Base-by-base conservation (phyloP, 2,888 invertebrate species). In the Nematopogon swammerdamellus region DNA sequence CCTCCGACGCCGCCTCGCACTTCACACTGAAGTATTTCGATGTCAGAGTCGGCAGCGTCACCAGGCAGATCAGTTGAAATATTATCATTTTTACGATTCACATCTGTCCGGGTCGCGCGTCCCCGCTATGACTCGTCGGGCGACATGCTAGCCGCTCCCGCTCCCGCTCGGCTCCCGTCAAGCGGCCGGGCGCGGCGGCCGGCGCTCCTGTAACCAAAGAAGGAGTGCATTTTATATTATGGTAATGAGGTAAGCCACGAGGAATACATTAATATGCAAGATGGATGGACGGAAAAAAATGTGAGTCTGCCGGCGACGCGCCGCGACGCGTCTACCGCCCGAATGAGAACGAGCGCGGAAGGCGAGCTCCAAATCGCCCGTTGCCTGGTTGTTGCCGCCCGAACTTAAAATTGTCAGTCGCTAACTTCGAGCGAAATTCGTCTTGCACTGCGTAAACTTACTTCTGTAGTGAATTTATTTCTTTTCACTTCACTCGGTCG, bases 21-120 rank as follows among this genome's bases (percentile, higher is more conserved):
- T 63, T 70, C 54, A 79, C 80, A 20, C 49, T 51, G 49, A 55
- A 54, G 52, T 70, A 61, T 56, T 63, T 72, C 42, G 70, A 68
- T 55, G 80, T 77, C 54, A 80, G 65, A 53, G 68, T 75, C 54
- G 74, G 77, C 56, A 81, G 74, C 62, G 82, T 77, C 61, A 81
- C 69, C 67, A 82, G 79, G 59, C 77, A 67, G 20, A 72, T 59
- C 51, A 76, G 62, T 59, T 67, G 68, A 63, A 76, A 61, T 60
- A 77, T 70, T 62, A 77, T 64, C 79, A 77, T 79, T 56, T 72
- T 77, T 72, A 51, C 63, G 70, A 62, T 67, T 67, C 68, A 25
- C 25, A 25, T 25, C 25, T 25, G 25, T 25, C 25, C 25, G 36
- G 36, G 8, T 14, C 36, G n/a, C n/a, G n/a, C n/a, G 36, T 14